These are phyloP conservation scores for Indicator maculatus DNA, from an alignment of 2,113 vertebrate species.

Conservation along the genomic window DNA sequence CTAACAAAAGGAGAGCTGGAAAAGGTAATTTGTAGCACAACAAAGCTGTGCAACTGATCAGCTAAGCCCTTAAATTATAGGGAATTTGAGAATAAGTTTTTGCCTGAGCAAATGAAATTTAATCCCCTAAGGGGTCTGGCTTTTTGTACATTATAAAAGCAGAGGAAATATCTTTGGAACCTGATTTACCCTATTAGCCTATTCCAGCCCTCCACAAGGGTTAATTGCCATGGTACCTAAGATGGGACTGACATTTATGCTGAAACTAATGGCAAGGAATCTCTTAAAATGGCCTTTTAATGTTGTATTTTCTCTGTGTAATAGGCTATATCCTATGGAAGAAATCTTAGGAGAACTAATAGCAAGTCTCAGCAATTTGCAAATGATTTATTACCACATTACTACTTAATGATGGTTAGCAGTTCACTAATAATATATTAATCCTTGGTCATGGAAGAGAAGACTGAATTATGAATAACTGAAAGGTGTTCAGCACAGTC, in stretches of 20 bases:
- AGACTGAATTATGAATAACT: not conserved
- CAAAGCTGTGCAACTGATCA: not conserved
- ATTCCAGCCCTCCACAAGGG: not conserved
- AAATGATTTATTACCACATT: constrained; percentile 48
- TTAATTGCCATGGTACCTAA: not conserved
- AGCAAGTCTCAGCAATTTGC: constrained; percentile 24
- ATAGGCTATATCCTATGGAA: not conserved
- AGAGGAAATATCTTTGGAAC: not conserved
- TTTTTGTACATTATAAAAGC: not conserved
- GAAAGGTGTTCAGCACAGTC: not conserved
- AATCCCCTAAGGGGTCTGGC: not conserved
- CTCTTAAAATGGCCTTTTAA: not conserved
- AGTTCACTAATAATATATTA: not conserved
- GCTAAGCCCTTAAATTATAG: not conserved
- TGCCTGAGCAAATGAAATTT: not conserved
- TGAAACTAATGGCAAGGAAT: constrained; percentile 14
- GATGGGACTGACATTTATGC: not conserved
- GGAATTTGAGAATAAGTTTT: not conserved
- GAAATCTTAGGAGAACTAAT: constrained; percentile 5
- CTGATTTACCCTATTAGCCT: not conserved
- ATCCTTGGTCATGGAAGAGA: not conserved
- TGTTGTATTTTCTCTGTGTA: not conserved
- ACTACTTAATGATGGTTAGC: not conserved
- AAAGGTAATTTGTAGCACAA: not conserved
- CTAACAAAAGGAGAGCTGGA: not conserved